phyloP scores from a whole-genome alignment of 2,113 vertebrate genomes.

The Cephalopterus ornatus region DNA sequence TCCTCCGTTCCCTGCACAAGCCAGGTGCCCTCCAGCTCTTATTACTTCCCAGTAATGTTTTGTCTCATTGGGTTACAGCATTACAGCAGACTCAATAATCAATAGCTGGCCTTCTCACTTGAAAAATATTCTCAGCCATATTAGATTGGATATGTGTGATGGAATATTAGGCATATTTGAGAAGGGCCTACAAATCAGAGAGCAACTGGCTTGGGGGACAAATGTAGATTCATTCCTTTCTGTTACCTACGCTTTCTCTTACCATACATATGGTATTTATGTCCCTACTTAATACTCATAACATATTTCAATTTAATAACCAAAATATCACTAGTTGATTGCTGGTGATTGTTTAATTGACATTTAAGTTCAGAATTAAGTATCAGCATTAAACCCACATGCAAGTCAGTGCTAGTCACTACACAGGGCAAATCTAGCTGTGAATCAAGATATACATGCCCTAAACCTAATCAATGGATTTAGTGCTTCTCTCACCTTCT shows the following conservation, averaged over 20 bases:
- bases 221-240: neutral
- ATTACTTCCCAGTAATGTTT: slow-evolving; percentile 31
- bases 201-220: neutral
- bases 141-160: neutral
- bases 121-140: neutral
- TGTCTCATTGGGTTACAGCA: slow-evolving; percentile 21
- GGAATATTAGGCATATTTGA: slow-evolving; percentile 20
- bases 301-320: neutral
- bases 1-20: neutral
- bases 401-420: neutral
- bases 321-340: neutral
- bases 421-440: neutral
- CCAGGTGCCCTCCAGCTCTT: slow-evolving; percentile 8
- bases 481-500: neutral
- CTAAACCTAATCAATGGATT: neutral
- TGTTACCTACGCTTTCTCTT: neutral
- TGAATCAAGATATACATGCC: neutral
- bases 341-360: neutral
- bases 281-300: neutral
- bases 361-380: neutral
- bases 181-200: neutral
- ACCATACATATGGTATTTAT: neutral
- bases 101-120: slow-evolving; percentile 4
- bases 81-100: slow-evolving; percentile 29
- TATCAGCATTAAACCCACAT: neutral